Percentiles rank a stretch among this genome's conserved stretches.
These are phyloP conservation scores for Nasonia oneida DNA, from an alignment of 2,888 invertebrate genomes.

Conservation along the genomic window DNA sequence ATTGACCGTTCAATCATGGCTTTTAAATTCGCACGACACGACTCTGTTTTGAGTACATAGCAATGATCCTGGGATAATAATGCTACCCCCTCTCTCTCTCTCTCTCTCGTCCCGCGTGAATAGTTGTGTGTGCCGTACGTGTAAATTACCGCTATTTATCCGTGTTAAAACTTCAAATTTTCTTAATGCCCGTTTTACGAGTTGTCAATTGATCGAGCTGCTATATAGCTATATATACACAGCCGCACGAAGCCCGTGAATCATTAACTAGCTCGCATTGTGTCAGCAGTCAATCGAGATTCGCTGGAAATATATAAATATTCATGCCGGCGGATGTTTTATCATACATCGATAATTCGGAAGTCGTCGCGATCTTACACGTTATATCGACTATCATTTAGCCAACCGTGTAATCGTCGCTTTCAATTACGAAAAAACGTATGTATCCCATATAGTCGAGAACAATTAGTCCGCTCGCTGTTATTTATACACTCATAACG, in stretches of 20 bases:
- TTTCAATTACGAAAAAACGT: background rate
- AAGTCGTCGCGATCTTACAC: background rate
- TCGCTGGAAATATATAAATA: constrained; percentile 22
- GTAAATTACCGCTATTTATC: background rate
- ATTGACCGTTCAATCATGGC: constrained; percentile 5
- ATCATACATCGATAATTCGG: constrained; percentile 46
- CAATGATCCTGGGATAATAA: background rate
- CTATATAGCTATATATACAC: background rate
- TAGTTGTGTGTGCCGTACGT: background rate
- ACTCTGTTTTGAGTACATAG: constrained; percentile 5
- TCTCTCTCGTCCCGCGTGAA: background rate
- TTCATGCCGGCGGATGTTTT: constrained; percentile 48
- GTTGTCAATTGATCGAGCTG: constrained; percentile 12
- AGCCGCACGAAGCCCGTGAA: background rate
- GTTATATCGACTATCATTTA: background rate
- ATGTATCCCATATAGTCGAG: background rate
- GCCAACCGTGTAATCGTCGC: background rate
- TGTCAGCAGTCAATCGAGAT: constrained; percentile 7
- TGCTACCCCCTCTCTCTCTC: background rate
- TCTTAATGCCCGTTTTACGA: constrained; percentile 26
- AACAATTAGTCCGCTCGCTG: no score
- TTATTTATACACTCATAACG: background rate
- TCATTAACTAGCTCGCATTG: constrained; percentile 23
- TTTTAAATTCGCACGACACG: constrained; percentile 2
- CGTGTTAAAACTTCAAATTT: constrained; percentile 29